Conservation (phyloP, 2,888 invertebrate genomes). For the Trimorus sp. region DNA sequence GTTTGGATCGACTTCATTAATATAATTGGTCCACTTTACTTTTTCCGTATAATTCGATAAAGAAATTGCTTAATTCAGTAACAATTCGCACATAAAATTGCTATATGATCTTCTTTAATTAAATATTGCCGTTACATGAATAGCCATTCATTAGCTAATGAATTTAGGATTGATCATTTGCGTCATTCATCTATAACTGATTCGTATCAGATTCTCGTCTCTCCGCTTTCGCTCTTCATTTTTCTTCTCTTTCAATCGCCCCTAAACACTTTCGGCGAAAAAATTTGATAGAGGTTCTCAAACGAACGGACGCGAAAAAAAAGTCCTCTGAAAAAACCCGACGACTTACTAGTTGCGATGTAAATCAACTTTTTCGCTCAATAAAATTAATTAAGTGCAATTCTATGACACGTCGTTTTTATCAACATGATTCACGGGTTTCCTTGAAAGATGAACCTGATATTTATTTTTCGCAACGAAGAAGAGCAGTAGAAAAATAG, state of each 20-base stretch:
- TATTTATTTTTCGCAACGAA: slow-evolving; percentile 31
- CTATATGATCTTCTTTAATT: neutral
- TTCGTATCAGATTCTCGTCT: too few relatives aligned
- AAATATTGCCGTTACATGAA: slow-evolving; percentile 10
- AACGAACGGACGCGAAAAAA: neutral
- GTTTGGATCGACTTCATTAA: too few relatives aligned
- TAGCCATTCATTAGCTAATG: slow-evolving; percentile 20
- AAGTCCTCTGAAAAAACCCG: neutral
- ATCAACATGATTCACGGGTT: slow-evolving; percentile 34
- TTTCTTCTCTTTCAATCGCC: too few relatives aligned
- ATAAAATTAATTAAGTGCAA: slow-evolving; percentile 38
- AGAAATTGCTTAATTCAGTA: neutral
- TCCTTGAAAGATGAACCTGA: slow-evolving; percentile 36
- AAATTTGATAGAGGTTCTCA: slow-evolving; percentile 23
- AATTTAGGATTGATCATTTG: slow-evolving; percentile 10
- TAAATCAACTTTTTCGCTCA: slow-evolving; percentile 27
- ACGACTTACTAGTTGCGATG: slow-evolving; percentile 14
- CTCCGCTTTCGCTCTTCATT: too few relatives aligned
- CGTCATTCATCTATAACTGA: slow-evolving; percentile 7
- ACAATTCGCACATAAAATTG: slow-evolving; percentile 5
- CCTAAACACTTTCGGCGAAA: slow-evolving; percentile 39
- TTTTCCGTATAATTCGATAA: too few relatives aligned
- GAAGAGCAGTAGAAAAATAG: slow-evolving; percentile 26
- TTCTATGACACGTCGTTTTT: slow-evolving; percentile 25
- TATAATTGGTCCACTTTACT: too few relatives aligned